Evolutionary conservation across 2,888 invertebrate species (phyloP), one percentile per base, ranked within the genome.

Genomic region (Drosophila aldrichi): DNA sequence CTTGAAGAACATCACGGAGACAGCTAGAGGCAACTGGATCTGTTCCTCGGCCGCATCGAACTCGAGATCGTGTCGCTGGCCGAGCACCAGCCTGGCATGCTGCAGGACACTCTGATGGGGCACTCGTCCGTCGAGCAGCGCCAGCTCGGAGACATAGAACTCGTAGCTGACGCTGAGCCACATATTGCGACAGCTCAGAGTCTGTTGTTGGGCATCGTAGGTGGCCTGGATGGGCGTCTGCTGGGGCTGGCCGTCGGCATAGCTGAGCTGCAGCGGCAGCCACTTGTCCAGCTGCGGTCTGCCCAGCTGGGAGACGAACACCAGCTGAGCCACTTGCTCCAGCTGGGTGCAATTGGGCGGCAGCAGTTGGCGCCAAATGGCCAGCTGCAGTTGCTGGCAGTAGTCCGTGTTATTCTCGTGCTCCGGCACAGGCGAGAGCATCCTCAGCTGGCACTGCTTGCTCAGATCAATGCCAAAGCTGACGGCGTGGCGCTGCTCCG

Each of bases 111-210:
- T 81, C 55, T 93, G 93, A 65, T 90, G 81, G 0, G 74, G 63
- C 3, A 84, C 62, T 2, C 22, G 58, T 0, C 75, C 76, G 0
- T 76, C 83, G 0, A 62, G 54, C 14, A 82, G 20, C 0, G 71
- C 72, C 36, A 82, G 25, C 12, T 80, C 73, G 0, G 80, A 85
- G 22, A 88, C 83, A 44, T 90, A 79, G 71, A 93, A 92, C 59
- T 92, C 90, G 72, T 91, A 92, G 14, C 80, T 74, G 8, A 91
- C 74, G 48, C 81, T 90, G 2, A 93, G 73, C 9, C 92, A 63
- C 67, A 93, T 90, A 74, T 93, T 93, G 36, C 88, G 88, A 46
- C 93, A 93, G n/a, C 76, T 81, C 25, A 93, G 91, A 0, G 79
- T 78, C 12, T 82, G 81, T n/a, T 78, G 79, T 7, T 75, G 68